These are phyloP conservation scores for Hippocampus guttulatus DNA, from an alignment of 2,113 vertebrate genomes.

Conservation along the genomic window DNA sequence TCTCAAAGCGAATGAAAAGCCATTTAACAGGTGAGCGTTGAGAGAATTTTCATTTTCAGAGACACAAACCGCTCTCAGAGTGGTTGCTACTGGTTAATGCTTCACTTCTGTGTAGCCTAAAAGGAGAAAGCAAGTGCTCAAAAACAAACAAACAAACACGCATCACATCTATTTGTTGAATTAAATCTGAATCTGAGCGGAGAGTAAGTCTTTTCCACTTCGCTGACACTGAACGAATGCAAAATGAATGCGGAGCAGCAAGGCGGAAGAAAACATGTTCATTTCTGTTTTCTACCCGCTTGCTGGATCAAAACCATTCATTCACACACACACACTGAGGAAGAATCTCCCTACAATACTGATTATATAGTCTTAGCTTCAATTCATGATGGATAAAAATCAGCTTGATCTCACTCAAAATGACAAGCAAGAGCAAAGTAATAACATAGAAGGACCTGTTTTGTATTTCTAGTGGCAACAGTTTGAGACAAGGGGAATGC, in stretches of 20 bases:
- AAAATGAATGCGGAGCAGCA: conserved; percentile 23
- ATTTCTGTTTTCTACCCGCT: conserved; percentile 4
- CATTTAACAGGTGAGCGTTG: conserved; percentile 30
- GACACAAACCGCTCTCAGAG: conserved; percentile 34
- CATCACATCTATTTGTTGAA: conserved; percentile 26
- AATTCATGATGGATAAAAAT: conserved; percentile 27
- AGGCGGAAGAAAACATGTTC: conserved; percentile 24
- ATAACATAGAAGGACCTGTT: conserved; percentile 49
- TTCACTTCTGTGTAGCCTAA: conserved; percentile 24
- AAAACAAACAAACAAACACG: conserved; percentile 24
- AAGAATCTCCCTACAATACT: conserved; percentile 39
- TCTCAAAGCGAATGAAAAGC: conserved; percentile 22
- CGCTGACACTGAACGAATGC: not conserved
- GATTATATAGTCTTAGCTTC: conserved; percentile 24
- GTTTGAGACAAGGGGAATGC: conserved; percentile 76
- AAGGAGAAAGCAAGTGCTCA: conserved; percentile 36
- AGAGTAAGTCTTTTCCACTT: conserved; percentile 26
- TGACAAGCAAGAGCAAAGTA: conserved; percentile 13
- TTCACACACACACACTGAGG: conserved; percentile 37
- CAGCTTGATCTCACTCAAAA: conserved; percentile 22
- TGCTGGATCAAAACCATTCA: conserved; percentile 31
- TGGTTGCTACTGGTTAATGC: conserved; percentile 23
- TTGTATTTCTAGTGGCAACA: conserved; percentile 66
- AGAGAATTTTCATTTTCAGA: conserved; percentile 25
- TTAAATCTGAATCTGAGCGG: conserved; percentile 25